Evolutionary conservation across 1,140 invertebrate genomes (phyloP).

Genomic region (Pseudomyrmex dendroicus): DNA sequence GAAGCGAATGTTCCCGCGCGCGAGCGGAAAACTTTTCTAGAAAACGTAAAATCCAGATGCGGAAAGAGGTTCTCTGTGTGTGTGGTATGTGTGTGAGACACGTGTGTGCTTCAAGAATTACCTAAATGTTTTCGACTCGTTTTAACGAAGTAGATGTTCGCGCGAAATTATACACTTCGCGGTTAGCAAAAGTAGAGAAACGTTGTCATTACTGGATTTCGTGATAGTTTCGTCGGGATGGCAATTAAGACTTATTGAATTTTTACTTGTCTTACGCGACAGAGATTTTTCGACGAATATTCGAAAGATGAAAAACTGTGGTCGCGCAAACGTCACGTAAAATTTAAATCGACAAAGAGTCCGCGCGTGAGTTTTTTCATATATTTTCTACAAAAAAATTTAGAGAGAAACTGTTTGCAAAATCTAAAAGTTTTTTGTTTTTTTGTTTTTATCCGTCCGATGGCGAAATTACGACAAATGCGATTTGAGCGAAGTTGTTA

Average conservation of each 20-base stretch:
- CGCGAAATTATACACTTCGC: not conserved
- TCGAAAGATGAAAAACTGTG: not conserved
- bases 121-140: not conserved
- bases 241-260: not conserved
- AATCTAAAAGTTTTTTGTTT: not conserved
- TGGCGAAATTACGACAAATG: not conserved
- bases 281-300: not conserved
- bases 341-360: not conserved
- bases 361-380: not conserved
- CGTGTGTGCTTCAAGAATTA: too few relatives aligned
- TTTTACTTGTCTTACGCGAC: not conserved
- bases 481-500: not conserved
- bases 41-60: not conserved
- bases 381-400: not conserved
- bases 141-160: not conserved
- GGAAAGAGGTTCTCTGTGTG: too few relatives aligned
- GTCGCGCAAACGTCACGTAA: not conserved
- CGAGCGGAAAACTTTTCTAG: not conserved
- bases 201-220: not conserved
- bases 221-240: not conserved
- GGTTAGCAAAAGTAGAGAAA: not conserved
- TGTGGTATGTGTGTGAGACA: too few relatives aligned
- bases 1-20: not conserved
- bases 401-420: not conserved
- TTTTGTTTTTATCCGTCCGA: not conserved